Percentiles rank a stretch among this genome's conserved stretches.
Conservation (phyloP, 2,888 invertebrate species). For the Drosophila niveifrons region DNA sequence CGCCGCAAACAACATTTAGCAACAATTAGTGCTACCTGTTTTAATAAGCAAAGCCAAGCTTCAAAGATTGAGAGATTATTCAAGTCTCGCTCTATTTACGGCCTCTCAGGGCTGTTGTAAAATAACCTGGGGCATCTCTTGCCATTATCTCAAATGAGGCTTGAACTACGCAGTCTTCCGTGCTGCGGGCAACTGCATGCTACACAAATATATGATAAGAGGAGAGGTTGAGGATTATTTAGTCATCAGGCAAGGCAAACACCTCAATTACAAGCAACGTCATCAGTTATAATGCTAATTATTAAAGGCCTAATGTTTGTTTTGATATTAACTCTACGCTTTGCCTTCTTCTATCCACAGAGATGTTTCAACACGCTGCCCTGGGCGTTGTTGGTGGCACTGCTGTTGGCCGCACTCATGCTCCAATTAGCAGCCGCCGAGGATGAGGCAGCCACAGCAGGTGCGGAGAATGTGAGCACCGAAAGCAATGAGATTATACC, state of each 20-base stretch:
- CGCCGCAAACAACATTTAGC: not conserved
- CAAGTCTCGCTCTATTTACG: slow-evolving; percentile 23
- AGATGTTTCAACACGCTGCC: slow-evolving; percentile 67
- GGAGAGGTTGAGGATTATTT: slow-evolving; percentile 21
- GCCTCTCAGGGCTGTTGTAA: slow-evolving; percentile 17
- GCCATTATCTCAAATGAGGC: slow-evolving; percentile 65
- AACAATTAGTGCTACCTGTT: not conserved
- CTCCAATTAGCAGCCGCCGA: slow-evolving; percentile 57
- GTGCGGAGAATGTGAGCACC: slow-evolving; percentile 74
- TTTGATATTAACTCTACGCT: slow-evolving; percentile 9
- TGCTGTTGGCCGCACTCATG: slow-evolving; percentile 66
- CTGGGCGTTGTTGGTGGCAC: slow-evolving; percentile 66
- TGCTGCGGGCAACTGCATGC: not conserved
- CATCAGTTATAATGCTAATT: slow-evolving; percentile 26
- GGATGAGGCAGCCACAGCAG: slow-evolving; percentile 14
- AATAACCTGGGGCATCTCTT: slow-evolving; percentile 10
- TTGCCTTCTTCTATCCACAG: slow-evolving; percentile 42
- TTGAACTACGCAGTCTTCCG: slow-evolving; percentile 46
- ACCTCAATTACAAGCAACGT: slow-evolving; percentile 25
- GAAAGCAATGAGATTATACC: slow-evolving; percentile 86
- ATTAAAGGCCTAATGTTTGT: slow-evolving; percentile 14
- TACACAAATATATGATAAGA: not conserved
- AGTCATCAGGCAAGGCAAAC: slow-evolving; percentile 30
- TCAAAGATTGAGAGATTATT: slow-evolving; percentile 14
- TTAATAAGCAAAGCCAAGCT: not conserved